Percentiles rank a stretch among this genome's conserved stretches.
Conservation (phyloP, 2,888 invertebrate species). For the Linyphia triangularis region DNA sequence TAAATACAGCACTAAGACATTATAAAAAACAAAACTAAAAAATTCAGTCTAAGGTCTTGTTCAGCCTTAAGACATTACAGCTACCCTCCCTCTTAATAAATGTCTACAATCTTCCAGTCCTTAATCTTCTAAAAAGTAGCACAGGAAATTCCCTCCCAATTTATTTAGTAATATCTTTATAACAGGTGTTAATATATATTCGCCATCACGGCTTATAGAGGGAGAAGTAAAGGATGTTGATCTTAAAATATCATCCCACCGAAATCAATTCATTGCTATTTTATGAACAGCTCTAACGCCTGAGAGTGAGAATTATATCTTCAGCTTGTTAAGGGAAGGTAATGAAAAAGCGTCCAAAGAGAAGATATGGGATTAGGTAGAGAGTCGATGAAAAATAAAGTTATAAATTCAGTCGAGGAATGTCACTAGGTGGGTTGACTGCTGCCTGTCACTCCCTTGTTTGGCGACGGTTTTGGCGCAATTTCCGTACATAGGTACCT, state of each 20-base stretch:
- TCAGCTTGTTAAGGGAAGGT: constrained; percentile 62
- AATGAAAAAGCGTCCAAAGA: constrained; percentile 41
- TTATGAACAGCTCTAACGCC: constrained; percentile 48
- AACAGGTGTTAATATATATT: constrained; percentile 1
- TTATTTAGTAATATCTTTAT: not conserved
- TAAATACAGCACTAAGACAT: not conserved
- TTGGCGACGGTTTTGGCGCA: constrained; percentile 46
- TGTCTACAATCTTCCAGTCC: not conserved
- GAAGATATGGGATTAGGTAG: constrained; percentile 50
- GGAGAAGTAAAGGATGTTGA: not conserved
- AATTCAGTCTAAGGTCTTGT: too few species aligned
- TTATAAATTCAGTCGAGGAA: constrained; percentile 35
- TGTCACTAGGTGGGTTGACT: not conserved
- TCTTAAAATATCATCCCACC: constrained; percentile 53
- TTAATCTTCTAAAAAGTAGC: not conserved
- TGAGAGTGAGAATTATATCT: constrained; percentile 41
- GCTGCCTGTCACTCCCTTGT: not conserved
- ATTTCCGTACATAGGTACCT: not conserved
- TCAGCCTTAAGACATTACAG: too few species aligned
- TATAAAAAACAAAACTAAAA: too few species aligned
- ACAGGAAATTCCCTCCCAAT: not conserved
- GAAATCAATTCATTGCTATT: constrained; percentile 67
- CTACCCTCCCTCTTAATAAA: not conserved
- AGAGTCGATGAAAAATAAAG: constrained; percentile 59
- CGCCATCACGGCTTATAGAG: not conserved